These are phyloP conservation scores for Drosophila sturtevanti DNA, from an alignment of 1,140 invertebrate species.

Conservation along the genomic window DNA sequence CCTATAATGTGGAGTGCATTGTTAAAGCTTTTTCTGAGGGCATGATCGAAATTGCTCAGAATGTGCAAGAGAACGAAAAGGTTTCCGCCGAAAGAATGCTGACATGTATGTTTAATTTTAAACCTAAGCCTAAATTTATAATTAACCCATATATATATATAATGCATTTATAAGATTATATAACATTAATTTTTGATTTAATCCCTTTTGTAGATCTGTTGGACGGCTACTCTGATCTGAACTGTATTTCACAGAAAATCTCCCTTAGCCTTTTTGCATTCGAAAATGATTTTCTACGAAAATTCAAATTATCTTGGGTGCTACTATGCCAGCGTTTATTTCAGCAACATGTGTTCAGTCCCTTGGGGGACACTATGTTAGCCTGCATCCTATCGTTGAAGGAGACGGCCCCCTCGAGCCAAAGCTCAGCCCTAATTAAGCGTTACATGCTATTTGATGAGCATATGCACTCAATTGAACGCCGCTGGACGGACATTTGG, in stretches of 20 bases:
- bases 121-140: too few relatives aligned
- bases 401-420: constrained; percentile 63
- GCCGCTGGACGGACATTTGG: constrained; percentile 79
- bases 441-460: constrained; percentile 81
- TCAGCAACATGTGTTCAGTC: constrained; percentile 79
- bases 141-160: too few relatives aligned
- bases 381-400: constrained; percentile 79
- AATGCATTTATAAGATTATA: too few relatives aligned
- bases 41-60: constrained; percentile 77
- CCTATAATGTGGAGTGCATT: constrained; percentile 81
- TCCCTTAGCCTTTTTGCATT: constrained; percentile 78
- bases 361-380: constrained; percentile 74
- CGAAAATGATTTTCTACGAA: constrained; percentile 79
- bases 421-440: constrained; percentile 70
- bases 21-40: constrained; percentile 80
- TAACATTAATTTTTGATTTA: constrained; percentile 7
- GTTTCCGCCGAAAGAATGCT: constrained; percentile 78
- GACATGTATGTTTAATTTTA: constrained; percentile 58
- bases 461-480: constrained; percentile 78
- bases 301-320: constrained; percentile 79
- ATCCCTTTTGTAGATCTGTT: constrained; percentile 65
- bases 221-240: constrained; percentile 79
- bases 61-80: constrained; percentile 71
- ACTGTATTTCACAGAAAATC: constrained; percentile 78
- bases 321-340: constrained; percentile 80